Conservation (phyloP, 2,797 vertebrate species). For the Catostomus latipinnis region DNA sequence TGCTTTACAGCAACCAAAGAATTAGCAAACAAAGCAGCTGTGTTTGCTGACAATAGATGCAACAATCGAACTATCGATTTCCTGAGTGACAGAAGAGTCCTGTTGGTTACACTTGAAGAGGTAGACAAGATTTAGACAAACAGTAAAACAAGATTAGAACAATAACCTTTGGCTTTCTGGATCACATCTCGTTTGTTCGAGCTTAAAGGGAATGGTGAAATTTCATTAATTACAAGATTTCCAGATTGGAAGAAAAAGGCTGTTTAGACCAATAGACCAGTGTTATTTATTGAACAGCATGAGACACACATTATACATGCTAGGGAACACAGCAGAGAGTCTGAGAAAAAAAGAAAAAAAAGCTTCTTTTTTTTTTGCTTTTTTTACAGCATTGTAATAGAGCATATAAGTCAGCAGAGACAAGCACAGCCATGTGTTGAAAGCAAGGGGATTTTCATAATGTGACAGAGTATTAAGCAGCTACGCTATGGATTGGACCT, state of each 20-base stretch:
- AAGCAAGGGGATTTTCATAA: conserved; percentile 84
- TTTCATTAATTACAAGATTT: conserved; percentile 37
- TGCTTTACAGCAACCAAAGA: conserved; percentile 10
- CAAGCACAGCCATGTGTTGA: conserved; percentile 66
- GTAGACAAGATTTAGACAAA: background rate
- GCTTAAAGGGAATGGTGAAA: conserved; percentile 28
- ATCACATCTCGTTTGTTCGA: conserved; percentile 6
- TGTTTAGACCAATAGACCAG: conserved; percentile 20
- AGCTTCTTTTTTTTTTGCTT: conserved; percentile 10
- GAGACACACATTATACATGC: background rate
- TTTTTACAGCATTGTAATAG: conserved; percentile 33
- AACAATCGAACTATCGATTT: conserved; percentile 13
- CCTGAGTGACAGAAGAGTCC: background rate
- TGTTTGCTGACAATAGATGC: conserved; percentile 11
- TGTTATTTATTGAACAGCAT: conserved; percentile 27
- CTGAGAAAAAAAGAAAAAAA: conserved; percentile 61
- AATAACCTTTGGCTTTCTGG: conserved; percentile 16
- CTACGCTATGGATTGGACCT: conserved; percentile 78
- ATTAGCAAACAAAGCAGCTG: conserved; percentile 3
- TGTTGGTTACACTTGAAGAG: conserved; percentile 10
- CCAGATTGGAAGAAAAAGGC: background rate
- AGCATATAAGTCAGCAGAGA: conserved; percentile 63
- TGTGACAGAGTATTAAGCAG: conserved; percentile 80
- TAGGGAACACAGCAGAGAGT: conserved; percentile 33
- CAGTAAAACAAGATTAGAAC: conserved; percentile 10